These are phyloP conservation scores for Leptopilina drosophilae DNA, from an alignment of 2,888 invertebrate genomes.

Conservation along the genomic window DNA sequence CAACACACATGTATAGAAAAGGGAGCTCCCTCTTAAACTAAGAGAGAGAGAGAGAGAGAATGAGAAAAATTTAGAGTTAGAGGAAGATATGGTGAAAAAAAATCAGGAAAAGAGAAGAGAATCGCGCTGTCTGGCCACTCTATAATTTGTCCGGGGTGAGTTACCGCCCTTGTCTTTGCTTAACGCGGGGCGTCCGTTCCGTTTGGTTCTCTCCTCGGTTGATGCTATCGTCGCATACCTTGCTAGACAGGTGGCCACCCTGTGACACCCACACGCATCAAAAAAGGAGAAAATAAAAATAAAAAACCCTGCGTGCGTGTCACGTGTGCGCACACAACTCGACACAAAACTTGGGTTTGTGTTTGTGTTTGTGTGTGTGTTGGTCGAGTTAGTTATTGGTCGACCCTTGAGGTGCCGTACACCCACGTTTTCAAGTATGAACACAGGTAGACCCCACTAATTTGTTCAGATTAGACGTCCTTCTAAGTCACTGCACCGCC, in stretches of 20 bases:
- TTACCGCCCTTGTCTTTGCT: slow-evolving; percentile 75
- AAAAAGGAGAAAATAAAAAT: slow-evolving; percentile 52
- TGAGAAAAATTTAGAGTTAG: slow-evolving; percentile 28
- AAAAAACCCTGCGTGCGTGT: slow-evolving; percentile 57
- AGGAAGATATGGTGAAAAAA: slow-evolving; percentile 49
- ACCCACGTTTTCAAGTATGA: slow-evolving; percentile 53
- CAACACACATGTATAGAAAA: slow-evolving; percentile 35
- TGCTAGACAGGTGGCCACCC: slow-evolving; percentile 75
- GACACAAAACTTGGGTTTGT: not conserved
- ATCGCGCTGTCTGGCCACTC: slow-evolving; percentile 71
- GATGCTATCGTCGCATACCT: slow-evolving; percentile 76
- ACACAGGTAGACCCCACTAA: slow-evolving; percentile 57
- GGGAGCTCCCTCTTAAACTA: not conserved
- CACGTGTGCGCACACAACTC: slow-evolving; percentile 57
- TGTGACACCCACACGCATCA: slow-evolving; percentile 69
- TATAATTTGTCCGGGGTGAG: slow-evolving; percentile 76
- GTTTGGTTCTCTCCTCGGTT: slow-evolving; percentile 62
- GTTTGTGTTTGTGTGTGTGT: slow-evolving; percentile 38
- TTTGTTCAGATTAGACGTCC: slow-evolving; percentile 62
- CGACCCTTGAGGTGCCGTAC: slow-evolving; percentile 37
- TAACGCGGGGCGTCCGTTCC: slow-evolving; percentile 72
- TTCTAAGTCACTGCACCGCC: slow-evolving; percentile 55
- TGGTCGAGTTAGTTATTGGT: slow-evolving; percentile 61
- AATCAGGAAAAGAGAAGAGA: slow-evolving; percentile 57
- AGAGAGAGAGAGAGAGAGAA: slow-evolving; percentile 42